Conservation (phyloP, 2,888 invertebrate genomes). For the Macrophya annulata region DNA sequence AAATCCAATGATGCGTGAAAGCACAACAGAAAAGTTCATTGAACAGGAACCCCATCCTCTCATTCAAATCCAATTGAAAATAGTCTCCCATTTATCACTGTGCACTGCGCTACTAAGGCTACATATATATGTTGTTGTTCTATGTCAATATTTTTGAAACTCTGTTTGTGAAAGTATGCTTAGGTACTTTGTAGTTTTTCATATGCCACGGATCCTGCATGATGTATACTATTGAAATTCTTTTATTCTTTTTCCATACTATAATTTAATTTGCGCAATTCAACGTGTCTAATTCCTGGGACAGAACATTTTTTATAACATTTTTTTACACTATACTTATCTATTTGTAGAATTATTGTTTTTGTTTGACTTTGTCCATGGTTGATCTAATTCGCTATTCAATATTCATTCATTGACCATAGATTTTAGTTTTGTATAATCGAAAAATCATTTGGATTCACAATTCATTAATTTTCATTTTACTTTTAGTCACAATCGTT, state of each 20-base stretch:
- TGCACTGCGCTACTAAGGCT: conserved; percentile 2
- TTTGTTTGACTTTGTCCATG: not conserved
- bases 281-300: not conserved
- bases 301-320: not conserved
- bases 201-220: conserved; percentile 13
- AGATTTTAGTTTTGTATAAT: not conserved
- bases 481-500: not conserved
- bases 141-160: conserved; percentile 27
- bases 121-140: conserved; percentile 19
- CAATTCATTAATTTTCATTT: not conserved
- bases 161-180: conserved; percentile 36
- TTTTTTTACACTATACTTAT: not conserved
- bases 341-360: not conserved
- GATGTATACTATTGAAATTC: not conserved
- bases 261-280: not conserved
- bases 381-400: not conserved
- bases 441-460: not conserved
- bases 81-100: conserved; percentile 12
- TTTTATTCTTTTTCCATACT: not conserved
- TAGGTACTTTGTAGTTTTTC: conserved; percentile 24
- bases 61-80: conserved; percentile 39
- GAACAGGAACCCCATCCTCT: conserved; percentile 29
- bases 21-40: conserved; percentile 24
- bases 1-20: conserved; percentile 29
- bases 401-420: not conserved